A percentile compares a stretch with the other conserved stretches of the same genome.
Conservation (phyloP, 2,113 vertebrate species). For the Nannobrachium achirus region DNA sequence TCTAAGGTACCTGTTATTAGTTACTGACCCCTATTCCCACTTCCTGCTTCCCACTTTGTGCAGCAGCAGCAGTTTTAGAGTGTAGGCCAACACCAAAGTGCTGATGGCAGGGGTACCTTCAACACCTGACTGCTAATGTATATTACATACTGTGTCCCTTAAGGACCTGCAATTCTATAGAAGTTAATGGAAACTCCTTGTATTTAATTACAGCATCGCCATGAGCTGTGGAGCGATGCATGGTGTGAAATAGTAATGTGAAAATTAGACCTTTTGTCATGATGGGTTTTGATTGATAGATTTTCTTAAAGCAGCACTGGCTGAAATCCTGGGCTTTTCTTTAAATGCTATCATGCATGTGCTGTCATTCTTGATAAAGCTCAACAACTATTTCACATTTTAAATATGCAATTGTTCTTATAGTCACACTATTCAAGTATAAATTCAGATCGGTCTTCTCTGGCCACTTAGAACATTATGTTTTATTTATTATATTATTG, state of each 20-base stretch:
- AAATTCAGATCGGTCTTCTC: no score
- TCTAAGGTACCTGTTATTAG: constrained; percentile 62
- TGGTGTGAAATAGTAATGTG: constrained; percentile 11
- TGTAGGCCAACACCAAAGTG: constrained; percentile 57
- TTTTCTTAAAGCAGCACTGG: not conserved
- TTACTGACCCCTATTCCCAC: constrained; percentile 44
- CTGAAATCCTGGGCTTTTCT: not conserved
- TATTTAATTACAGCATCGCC: constrained; percentile 62
- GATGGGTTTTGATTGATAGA: not conserved
- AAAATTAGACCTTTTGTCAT: constrained; percentile 6
- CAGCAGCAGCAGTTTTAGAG: constrained; percentile 64
- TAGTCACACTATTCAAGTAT: not conserved
- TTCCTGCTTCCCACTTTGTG: constrained; percentile 41
- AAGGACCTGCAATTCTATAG: constrained; percentile 41
- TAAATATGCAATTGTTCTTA: not conserved
- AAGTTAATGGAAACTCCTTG: constrained; percentile 43
- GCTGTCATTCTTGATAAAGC: not conserved
- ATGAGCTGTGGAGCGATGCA: not conserved
- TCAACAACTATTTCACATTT: not conserved
- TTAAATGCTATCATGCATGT: not conserved
- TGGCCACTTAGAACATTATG: no score
- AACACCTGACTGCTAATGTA: constrained; percentile 58
- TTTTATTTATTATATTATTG: no score
- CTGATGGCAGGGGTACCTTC: constrained; percentile 64
- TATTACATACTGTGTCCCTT: constrained; percentile 54